phyloP scores from a whole-genome alignment of 35 echinoderm and acorn worm genomes.

The Ptychodera flava region DNA sequence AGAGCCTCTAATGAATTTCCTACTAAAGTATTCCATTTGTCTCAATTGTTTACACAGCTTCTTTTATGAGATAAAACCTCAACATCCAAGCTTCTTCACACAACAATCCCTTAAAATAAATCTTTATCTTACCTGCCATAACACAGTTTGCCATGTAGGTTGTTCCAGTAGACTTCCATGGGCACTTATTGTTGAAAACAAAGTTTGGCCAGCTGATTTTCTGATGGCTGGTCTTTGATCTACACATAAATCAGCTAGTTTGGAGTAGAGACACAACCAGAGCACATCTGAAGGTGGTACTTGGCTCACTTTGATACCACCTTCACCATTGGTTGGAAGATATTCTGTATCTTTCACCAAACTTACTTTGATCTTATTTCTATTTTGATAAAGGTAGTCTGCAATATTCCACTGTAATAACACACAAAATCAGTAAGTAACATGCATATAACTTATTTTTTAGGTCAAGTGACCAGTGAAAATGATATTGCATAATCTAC shows the following conservation, averaged over 20 bases:
- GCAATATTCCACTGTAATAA: conserved; percentile 93
- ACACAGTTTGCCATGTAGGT: conserved; percentile 90
- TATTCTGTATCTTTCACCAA: conserved; percentile 67
- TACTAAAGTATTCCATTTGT: too few species aligned
- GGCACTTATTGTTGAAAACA: conserved; percentile 98
- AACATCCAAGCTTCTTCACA: too few species aligned
- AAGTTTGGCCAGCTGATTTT: conserved; percentile 92
- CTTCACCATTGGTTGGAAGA: conserved; percentile 20
- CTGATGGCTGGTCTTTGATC: conserved; percentile 94
- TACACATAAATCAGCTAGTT: conserved; percentile 89
- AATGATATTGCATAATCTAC: too few species aligned
- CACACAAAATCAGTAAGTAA: conserved; percentile 11
- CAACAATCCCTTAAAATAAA: too few species aligned
- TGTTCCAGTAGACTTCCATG: conserved; percentile 82
- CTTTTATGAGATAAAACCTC: too few species aligned
- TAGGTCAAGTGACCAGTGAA: too few species aligned
- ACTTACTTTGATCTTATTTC: conserved; percentile 71
- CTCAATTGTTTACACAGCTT: too few species aligned
- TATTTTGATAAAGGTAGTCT: conserved; percentile 94
- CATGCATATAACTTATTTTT: too few species aligned
- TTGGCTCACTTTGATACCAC: conserved; percentile 46
- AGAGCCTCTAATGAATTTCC: too few species aligned
- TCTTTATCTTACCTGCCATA: conserved; percentile 99
- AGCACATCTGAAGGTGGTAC: conserved; percentile 97
- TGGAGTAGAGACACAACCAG: conserved; percentile 78